These are phyloP conservation scores for Ornithoptera alexandrae DNA, from an alignment of 2,888 invertebrate genomes.

Conservation along the genomic window DNA sequence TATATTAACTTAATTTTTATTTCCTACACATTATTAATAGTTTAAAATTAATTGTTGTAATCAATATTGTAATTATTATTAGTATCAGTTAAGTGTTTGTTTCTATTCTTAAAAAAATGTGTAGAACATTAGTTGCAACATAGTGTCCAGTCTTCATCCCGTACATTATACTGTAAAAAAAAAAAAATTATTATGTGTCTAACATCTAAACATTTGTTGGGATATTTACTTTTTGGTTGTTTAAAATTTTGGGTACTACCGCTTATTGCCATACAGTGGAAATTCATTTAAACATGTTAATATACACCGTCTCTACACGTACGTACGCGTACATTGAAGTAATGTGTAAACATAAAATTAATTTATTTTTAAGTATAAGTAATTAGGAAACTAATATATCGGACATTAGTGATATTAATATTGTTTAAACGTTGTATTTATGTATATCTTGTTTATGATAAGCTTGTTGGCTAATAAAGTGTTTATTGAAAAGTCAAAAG, in stretches of 20 bases:
- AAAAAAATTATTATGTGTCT: no score
- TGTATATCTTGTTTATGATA: conserved; percentile 52
- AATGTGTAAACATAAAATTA: conserved; percentile 33
- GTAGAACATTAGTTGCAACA: not conserved
- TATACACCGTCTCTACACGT: not conserved
- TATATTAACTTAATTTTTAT: not conserved
- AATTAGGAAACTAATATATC: conserved; percentile 58
- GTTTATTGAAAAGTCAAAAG: conserved; percentile 36
- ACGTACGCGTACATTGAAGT: not conserved
- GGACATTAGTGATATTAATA: conserved; percentile 72
- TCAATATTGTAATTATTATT: not conserved
- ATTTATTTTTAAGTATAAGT: conserved; percentile 43
- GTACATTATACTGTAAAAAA: not conserved
- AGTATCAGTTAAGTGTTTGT: not conserved
- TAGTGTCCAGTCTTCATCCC: not conserved
- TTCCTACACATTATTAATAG: not conserved
- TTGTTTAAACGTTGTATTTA: conserved; percentile 40
- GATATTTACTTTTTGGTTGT: no score
- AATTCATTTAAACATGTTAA: not conserved
- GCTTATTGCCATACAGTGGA: no score
- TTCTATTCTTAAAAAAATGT: not conserved
- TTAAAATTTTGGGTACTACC: no score
- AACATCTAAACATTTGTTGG: no score
- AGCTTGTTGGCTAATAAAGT: conserved; percentile 62
- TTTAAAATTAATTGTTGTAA: not conserved